Evolutionary conservation across 2,888 invertebrate species (phyloP).

Genomic region (Galerucella pusilla): DNA sequence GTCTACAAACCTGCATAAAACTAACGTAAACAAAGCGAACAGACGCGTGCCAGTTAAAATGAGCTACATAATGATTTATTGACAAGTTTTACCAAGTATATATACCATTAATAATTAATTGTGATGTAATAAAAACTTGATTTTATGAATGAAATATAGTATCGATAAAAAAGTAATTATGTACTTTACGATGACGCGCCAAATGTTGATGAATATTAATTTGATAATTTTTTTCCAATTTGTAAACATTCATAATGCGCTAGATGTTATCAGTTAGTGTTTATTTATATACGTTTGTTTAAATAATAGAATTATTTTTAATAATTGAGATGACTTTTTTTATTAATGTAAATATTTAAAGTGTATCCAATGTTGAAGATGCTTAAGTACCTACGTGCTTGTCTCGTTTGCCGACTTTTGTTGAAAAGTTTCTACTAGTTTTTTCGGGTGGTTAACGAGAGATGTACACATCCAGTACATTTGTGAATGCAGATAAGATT

Average conservation of each 20-base stretch:
- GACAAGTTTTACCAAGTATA: constrained; percentile 18
- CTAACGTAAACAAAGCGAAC: constrained; percentile 18
- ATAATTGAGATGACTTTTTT: no score
- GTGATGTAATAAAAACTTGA: constrained; percentile 42
- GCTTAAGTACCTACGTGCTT: no score
- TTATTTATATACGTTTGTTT: background rate
- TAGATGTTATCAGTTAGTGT: background rate
- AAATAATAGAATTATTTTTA: no score
- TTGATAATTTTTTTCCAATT: background rate
- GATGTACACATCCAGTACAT: no score
- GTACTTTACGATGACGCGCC: constrained; percentile 53
- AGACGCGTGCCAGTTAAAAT: constrained; percentile 20
- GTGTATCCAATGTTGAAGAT: no score
- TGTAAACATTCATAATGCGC: background rate
- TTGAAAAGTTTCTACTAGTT: no score
- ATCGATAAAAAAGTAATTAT: constrained; percentile 50
- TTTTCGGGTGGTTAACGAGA: no score
- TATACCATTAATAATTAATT: constrained; percentile 22
- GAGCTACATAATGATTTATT: constrained; percentile 23
- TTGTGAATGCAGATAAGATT: no score
- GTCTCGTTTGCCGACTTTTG: no score
- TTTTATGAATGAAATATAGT: constrained; percentile 52
- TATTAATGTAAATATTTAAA: no score
- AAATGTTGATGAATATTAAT: constrained; percentile 35
- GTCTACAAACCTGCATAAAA: constrained; percentile 21